A percentile compares a stretch with the other conserved stretches of the same genome.
phyloP scores from a whole-genome alignment of 2,797 vertebrate genomes.

The Tokudaia muenninki region DNA sequence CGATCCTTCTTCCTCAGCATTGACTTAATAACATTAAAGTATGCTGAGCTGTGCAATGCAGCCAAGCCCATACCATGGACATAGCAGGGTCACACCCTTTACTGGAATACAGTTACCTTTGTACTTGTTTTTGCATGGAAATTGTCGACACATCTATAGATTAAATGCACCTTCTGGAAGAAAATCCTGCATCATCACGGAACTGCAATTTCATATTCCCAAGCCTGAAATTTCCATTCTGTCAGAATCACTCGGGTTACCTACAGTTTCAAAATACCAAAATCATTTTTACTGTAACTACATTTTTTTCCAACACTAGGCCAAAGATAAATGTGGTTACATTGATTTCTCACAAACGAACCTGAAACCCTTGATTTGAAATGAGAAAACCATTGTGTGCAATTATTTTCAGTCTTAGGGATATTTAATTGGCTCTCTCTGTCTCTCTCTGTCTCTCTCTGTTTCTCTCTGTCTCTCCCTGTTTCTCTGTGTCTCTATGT shows the following conservation, averaged over 20 bases:
- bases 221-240: conserved; percentile 77
- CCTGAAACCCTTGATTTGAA: conserved; percentile 66
- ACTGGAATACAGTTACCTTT: conserved; percentile 52
- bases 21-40: conserved; percentile 70
- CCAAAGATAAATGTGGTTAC: conserved; percentile 75
- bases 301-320: conserved; percentile 76
- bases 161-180: conserved; percentile 54
- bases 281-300: conserved; percentile 79
- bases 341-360: conserved; percentile 82
- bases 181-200: conserved; percentile 64
- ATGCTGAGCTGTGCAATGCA: conserved; percentile 64
- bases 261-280: conserved; percentile 71
- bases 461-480: neutral
- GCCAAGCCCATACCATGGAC: conserved; percentile 70
- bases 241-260: conserved; percentile 77
- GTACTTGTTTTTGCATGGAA: conserved; percentile 58
- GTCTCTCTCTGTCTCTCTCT: neutral
- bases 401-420: conserved; percentile 72
- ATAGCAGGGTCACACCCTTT: conserved; percentile 72
- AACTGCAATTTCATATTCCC: conserved; percentile 72
- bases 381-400: conserved; percentile 76
- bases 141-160: conserved; percentile 78
- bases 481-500: neutral
- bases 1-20: conserved; percentile 48
- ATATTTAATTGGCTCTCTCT: conserved; percentile 67